These are phyloP conservation scores for Thereva unica DNA, from an alignment of 2,888 invertebrate species.

Conservation along the genomic window DNA sequence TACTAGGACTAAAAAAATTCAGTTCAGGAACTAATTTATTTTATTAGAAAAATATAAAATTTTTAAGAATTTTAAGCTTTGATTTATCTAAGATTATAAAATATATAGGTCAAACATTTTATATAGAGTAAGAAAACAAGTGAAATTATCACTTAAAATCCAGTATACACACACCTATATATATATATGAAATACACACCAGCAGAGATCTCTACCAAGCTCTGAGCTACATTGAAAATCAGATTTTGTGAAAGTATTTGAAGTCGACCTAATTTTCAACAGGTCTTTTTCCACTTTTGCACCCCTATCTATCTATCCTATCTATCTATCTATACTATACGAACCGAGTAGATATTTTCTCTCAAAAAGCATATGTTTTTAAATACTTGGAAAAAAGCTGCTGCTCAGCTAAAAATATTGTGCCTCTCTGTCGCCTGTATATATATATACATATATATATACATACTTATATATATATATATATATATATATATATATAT, in stretches of 20 bases:
- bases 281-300: constrained; percentile 18
- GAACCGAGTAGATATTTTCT: not conserved
- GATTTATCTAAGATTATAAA: not conserved
- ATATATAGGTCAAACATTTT: constrained; percentile 33
- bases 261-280: constrained; percentile 35
- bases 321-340: not conserved
- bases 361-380: no score
- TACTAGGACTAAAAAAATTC: no score
- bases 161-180: no score
- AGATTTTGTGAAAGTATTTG: constrained; percentile 18
- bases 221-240: constrained; percentile 17
- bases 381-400: no score
- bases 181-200: no score
- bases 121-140: constrained; percentile 5
- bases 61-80: constrained; percentile 6
- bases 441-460: no score
- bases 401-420: no score
- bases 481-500: no score
- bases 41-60: no score
- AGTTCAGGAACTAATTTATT: no score
- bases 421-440: no score
- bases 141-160: constrained; percentile 14
- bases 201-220: constrained; percentile 12
- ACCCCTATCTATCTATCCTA: constrained; percentile 8
- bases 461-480: no score